Base-by-base conservation (phyloP, 2,797 vertebrate genomes). In the Neostethus bicornis region DNA sequence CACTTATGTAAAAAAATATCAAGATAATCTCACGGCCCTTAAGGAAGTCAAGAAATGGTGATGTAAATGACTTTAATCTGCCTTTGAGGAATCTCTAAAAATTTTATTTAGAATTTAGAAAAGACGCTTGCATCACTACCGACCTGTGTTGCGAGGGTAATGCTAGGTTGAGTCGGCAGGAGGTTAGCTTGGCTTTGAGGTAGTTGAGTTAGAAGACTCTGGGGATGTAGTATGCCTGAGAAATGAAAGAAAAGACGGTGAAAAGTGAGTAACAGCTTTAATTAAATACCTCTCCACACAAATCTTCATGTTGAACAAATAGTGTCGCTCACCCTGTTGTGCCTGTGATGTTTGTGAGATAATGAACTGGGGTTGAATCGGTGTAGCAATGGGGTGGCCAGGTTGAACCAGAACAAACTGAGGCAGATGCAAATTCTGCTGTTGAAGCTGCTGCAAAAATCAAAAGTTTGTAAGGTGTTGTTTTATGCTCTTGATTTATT, bases 141-240 rank as follows among this genome's bases (percentile, higher is more conserved):
- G 69, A 99, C 97, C 96, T 99, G 96, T 87, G 96, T 94, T 85
- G 95, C 90, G 87, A 99, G 95, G 86, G 94, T 95, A 90, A 98
- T 96, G 94, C 94, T 97, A 91, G 95, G 94, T 93, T 97, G 96
- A 89, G 95, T 93, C 86, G 96, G 94, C 90, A 98, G 96, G 94
- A 98, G 96, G 96, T 96, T 99, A 94, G 95, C 94, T 99, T 99
- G 96, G 96, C 94, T 98, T 96, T 96, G 97, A 99, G 97, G 97
- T 99, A 99, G 97, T 96, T 97, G 96, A 85, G 93, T 96, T 94
- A 98, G 88, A 93, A 98, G 94, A 93, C 93, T 95, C 87, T 93
- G 95, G 93, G 95, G 92, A 95, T 97, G 96, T 92, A 98, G 91
- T 88, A 98, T 94, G 87, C 95, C 96, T 97, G 57, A 9, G 63